Conservation (phyloP, 1,140 invertebrate species). For the Formica selysi region DNA sequence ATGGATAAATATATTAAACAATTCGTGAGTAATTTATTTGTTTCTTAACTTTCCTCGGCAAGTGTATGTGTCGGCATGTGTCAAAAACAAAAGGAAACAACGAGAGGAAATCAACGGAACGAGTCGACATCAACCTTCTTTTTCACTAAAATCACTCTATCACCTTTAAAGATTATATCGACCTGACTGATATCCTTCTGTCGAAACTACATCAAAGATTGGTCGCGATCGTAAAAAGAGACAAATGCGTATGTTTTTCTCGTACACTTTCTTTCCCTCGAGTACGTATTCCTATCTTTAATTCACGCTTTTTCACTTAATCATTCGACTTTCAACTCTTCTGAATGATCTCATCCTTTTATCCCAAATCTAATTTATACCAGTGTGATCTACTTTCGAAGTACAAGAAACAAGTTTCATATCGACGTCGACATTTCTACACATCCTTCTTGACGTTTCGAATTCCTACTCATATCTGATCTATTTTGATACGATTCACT, state of each 20-base stretch:
- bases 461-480: constrained; percentile 24
- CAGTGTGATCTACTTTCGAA: background rate
- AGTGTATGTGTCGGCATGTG: background rate
- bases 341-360: background rate
- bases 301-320: constrained; percentile 10
- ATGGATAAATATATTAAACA: constrained; percentile 4
- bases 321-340: background rate
- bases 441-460: background rate
- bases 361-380: background rate
- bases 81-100: constrained; percentile 21
- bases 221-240: background rate
- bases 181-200: background rate
- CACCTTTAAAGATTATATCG: background rate
- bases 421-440: background rate
- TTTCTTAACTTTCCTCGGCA: constrained; percentile 4
- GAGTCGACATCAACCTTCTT: constrained; percentile 23
- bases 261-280: background rate
- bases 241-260: constrained; percentile 2
- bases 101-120: constrained; percentile 40
- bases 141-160: background rate
- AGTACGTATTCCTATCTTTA: constrained; percentile 6
- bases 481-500: constrained; percentile 1
- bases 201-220: constrained; percentile 21
- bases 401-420: background rate
- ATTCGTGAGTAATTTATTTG: constrained; percentile 17